Base-by-base conservation (phyloP, 2,888 invertebrate genomes). In the Hyposoter dolosus region DNA sequence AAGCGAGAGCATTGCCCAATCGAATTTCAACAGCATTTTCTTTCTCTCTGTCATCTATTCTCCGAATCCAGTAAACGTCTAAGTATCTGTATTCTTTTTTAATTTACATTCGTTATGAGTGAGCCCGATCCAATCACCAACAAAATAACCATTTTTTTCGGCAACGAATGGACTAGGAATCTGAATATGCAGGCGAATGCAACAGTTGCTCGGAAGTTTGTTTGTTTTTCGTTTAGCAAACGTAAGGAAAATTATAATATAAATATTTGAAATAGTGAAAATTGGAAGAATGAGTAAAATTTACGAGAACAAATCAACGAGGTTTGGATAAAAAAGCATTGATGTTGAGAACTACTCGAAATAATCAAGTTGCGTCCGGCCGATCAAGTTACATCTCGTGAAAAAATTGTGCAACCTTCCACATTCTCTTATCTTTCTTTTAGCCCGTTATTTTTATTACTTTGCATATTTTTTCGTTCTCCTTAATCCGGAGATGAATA, bases 91-190 rank as follows among this genome's bases (percentile, higher is more conserved):
- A 68, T 32, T 45, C 17, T 28, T 90, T 89, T 90, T 90, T 91
- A 90, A 90, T 91, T 90, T 91, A 91, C 90, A 90, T 81, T 88
- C 89, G 88, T 89, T 86, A 89, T 89, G 88, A 90, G 90, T 92
- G 90, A 92, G 89, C 90, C 88, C 89, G 89, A 90, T 90, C 91
- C 91, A 91, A 91, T 87, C 89, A 91, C 90, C 92, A 88, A 72
- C 66, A 80, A 88, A 89, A n/a, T 69, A 15, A 19, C 19, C 60
- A 45, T 45, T 15, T 74, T 68, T 80, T 86, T 82, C 79, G 72
- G 74, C 72, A 88, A 89, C 86, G 89, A 87, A 88, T 87, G 89
- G 90, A 89, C 87, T 88, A 89, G 88, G 72, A 86, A 77, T 90
- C 85, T 85, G 89, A 84, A 87, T 91, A 88, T 87, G 88, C 87